Evolutionary conservation across 2,888 invertebrate genomes (phyloP).

Genomic region (Drosophila austrosaltans): DNA sequence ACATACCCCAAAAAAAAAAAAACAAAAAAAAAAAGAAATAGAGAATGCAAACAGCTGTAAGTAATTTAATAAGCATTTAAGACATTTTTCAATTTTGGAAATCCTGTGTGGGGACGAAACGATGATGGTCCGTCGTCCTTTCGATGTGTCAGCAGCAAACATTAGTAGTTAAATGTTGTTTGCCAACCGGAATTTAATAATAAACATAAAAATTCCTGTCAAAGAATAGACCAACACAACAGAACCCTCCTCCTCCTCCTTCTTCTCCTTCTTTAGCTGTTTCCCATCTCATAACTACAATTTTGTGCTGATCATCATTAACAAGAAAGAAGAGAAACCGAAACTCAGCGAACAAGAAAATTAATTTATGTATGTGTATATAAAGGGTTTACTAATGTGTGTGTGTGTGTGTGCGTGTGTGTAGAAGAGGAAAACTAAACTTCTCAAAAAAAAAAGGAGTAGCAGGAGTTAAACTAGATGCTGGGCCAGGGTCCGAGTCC

Average conservation of each 20-base stretch:
- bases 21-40: neutral
- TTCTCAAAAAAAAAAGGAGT: slow-evolving; percentile 27
- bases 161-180: slow-evolving; percentile 41
- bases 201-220: slow-evolving; percentile 50
- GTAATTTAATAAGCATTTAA: slow-evolving; percentile 62
- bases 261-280: neutral
- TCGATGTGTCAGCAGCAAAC: slow-evolving; percentile 42
- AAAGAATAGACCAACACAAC: slow-evolving; percentile 24
- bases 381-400: slow-evolving; percentile 38
- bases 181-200: slow-evolving; percentile 64
- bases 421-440: slow-evolving; percentile 44
- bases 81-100: slow-evolving; percentile 44
- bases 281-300: slow-evolving; percentile 35
- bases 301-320: slow-evolving; percentile 75
- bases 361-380: slow-evolving; percentile 73
- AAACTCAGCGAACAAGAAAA: slow-evolving; percentile 75
- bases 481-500: neutral
- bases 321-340: slow-evolving; percentile 61
- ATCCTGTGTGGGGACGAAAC: slow-evolving; percentile 13
- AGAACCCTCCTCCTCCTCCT: neutral
- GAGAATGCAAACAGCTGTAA: slow-evolving; percentile 74
- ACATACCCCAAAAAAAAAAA: neutral
- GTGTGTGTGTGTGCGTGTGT: slow-evolving; percentile 22
- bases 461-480: slow-evolving; percentile 14
- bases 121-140: neutral